Evolutionary conservation across 2,797 vertebrate genomes (phyloP).

Genomic region (Chiroxiphia lanceolata): DNA sequence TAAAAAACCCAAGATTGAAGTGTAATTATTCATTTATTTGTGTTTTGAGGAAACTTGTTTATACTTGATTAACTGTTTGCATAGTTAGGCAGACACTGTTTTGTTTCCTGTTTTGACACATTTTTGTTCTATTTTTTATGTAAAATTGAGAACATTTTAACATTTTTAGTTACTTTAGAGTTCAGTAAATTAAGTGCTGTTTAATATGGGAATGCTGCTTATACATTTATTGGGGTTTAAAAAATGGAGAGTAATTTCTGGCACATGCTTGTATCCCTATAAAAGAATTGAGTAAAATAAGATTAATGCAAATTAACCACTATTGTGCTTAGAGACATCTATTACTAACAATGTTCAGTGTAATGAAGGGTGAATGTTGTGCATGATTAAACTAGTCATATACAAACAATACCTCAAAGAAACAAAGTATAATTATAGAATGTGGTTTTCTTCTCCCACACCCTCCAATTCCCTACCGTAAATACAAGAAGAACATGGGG

Average conservation of each 20-base stretch:
- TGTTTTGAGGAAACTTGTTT: not conserved
- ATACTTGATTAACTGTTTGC: not conserved
- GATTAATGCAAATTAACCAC: conserved; percentile 64
- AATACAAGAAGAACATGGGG: not conserved
- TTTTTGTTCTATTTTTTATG: not conserved
- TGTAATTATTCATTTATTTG: not conserved
- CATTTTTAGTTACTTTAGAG: not conserved
- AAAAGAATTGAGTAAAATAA: conserved; percentile 42
- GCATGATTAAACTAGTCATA: conserved; percentile 65
- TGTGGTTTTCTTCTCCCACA: not conserved
- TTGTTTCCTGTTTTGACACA: not conserved
- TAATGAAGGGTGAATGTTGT: conserved; percentile 64
- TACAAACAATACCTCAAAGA: conserved; percentile 59
- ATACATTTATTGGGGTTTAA: conserved; percentile 5
- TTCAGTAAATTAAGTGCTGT: not conserved
- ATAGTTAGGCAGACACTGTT: not conserved
- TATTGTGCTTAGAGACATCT: conserved; percentile 63
- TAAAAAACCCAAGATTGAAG: not conserved
- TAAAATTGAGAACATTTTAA: not conserved
- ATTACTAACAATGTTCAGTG: conserved; percentile 46
- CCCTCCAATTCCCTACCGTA: not conserved
- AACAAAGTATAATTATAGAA: conserved; percentile 40
- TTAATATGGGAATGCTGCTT: not conserved
- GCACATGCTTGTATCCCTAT: conserved; percentile 38
- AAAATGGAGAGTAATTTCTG: conserved; percentile 51